Base-by-base conservation (phyloP, 1,140 invertebrate genomes). In the Euglossa dilemma region DNA sequence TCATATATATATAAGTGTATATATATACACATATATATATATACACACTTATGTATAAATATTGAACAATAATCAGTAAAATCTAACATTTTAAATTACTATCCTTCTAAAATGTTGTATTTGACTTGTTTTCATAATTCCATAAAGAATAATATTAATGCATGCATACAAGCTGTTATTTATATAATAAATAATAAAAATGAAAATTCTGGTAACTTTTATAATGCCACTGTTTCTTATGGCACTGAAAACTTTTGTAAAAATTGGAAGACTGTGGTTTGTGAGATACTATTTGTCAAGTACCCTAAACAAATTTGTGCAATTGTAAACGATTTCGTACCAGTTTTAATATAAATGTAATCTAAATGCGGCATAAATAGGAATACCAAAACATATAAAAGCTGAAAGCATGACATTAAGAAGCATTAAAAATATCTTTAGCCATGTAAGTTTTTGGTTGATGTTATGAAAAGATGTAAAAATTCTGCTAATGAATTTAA, bases 251-350 rank as follows among this genome's bases (percentile, higher is more conserved):
- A 66, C n/a, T 76, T 83, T 86, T 59, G 50, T 87, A 87, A 77
- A 87, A 87, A 87, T 43, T 87, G 86, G 86, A 87, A 87, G 85
- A 87, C 86, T 73, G 71, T 79, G 54, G 75, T 76, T 47, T 8
- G 18, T 85, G 50, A 79, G 45, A 80, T 18, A 45, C 43, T 84
- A 80, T 74, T 54, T 57, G 28, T 63, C 54, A 16, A 80, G 47
- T 86, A 81, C 50, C 67, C 71, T 52, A 12, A 87, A 71, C 28
- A n/a, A 50, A 20, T 73, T 76, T 67, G 72, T 81, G 71, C 73
- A 86, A 64, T 64, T 66, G 16, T 54, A 54, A 57, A 61, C 74
- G 36, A 59, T 73, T 23, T 23, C 28, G 2, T 36, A 16, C 43
- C n/a, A 36, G 28, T 69, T 16, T 64, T 45, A 63, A 76, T 69